Base-by-base conservation (phyloP, 1,140 invertebrate species). In the Tachypleus tridentatus region DNA sequence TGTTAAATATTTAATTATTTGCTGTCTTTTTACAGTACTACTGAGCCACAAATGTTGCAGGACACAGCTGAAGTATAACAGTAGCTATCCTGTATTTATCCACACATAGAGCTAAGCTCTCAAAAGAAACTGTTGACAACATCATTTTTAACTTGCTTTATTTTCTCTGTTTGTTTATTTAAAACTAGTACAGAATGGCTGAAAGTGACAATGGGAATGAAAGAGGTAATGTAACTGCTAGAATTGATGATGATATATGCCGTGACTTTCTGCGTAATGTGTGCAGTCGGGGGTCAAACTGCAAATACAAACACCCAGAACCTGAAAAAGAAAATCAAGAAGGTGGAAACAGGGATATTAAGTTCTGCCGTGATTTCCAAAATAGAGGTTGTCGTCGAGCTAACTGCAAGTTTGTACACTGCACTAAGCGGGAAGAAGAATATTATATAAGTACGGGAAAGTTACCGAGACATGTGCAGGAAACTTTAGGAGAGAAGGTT, bases 361-460 rank as follows among this genome's bases (percentile, higher is more conserved):
- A 83, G 10, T 91, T 92, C 74, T 92, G 89, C 73, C 88, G 90
- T 73, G 89, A 92, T 73, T 91, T 82, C 77, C 88, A 91, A 75
- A 91, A 91, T 75, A 84, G 82, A 10, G 80, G 82, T 62, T 87
- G 85, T 72, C 78, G 80, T 11, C 79, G 85, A 71, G 76, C 80
- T 0, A 83, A 82, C 57, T 86, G 84, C 71, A 84, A 85, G 71
- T 91, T 90, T 74, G 79, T 91, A 51, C 88, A 92, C 74, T 88
- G 87, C 72, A 83, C 85, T 0, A 77, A 84, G 51, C 86, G 85
- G 69, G 88, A 91, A 70, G 87, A 89, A 73, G 84, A 89, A 59
- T 82, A 85, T 72, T 91, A 86, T 73, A 81, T 85, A 63, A 76
- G 77, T 4, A 86, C 82, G 3, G 86, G 86, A 0, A 81, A 85